A percentile compares a stretch with the other conserved stretches of the same genome.
Evolutionary conservation across 2,113 vertebrate genomes (phyloP).

Genomic region (Nycticebus coucang): DNA sequence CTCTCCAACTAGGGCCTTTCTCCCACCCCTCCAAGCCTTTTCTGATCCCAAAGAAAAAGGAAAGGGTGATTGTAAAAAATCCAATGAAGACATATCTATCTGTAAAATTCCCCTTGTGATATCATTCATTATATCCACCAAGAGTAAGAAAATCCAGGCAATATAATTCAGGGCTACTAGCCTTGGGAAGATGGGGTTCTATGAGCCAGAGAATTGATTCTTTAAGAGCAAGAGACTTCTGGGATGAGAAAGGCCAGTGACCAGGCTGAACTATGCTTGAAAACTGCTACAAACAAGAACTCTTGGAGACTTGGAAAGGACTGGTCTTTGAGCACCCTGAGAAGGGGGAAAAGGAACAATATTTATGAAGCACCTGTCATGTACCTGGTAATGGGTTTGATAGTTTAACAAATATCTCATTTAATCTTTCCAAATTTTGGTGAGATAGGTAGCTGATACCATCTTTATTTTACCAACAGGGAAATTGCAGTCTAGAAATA

Average conservation of each 20-base stretch:
- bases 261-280: background rate
- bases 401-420: background rate
- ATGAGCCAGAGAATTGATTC: background rate
- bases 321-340: background rate
- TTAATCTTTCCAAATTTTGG: background rate
- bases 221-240: background rate
- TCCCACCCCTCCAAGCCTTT: constrained; percentile 7
- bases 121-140: constrained; percentile 9
- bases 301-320: background rate
- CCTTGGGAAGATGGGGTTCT: background rate
- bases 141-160: constrained; percentile 34
- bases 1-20: background rate
- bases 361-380: background rate
- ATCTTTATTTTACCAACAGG: background rate
- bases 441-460: background rate
- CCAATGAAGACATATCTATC: background rate
- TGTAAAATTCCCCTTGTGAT: background rate
- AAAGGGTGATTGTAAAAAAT: background rate
- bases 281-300: background rate
- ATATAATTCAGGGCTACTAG: background rate
- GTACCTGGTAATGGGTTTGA: fast-evolving
- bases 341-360: background rate
- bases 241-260: background rate
- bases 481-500: background rate
- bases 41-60: constrained; percentile 18